Evolutionary conservation across 2,113 vertebrate species (phyloP).

Genomic region (Phodopus roborovskii): DNA sequence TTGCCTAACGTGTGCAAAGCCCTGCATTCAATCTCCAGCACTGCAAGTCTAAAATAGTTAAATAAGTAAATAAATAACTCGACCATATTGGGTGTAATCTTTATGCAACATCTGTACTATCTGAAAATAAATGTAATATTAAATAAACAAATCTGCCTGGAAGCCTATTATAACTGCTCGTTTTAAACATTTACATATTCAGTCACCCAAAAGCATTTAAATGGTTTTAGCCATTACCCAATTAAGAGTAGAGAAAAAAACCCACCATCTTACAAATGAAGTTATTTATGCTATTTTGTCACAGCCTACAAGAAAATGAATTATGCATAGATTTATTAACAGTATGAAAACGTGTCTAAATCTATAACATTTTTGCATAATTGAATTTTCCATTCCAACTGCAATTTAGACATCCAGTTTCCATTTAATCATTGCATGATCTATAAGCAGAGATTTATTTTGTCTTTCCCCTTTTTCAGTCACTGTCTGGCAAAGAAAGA

Average conservation of each 20-base stretch:
- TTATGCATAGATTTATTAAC: constrained; percentile 81
- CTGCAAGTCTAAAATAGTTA: not conserved
- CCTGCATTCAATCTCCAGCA: not conserved
- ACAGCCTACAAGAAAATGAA: constrained; percentile 80
- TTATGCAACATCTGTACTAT: constrained; percentile 65
- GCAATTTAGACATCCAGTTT: constrained; percentile 70
- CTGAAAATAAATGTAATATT: constrained; percentile 73
- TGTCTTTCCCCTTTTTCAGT: constrained; percentile 1
- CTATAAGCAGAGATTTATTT: constrained; percentile 35
- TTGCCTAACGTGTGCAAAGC: not conserved
- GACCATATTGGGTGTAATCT: constrained; percentile 19
- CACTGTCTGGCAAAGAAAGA: not conserved
- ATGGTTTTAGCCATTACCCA: constrained; percentile 73
- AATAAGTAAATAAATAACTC: not conserved
- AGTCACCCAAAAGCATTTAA: constrained; percentile 75
- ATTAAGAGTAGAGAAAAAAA: constrained; percentile 76
- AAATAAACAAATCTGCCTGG: constrained; percentile 75
- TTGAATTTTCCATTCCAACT: constrained; percentile 75
- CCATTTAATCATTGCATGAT: constrained; percentile 76
- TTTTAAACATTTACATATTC: constrained; percentile 78
- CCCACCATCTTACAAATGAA: constrained; percentile 74
- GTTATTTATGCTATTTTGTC: constrained; percentile 77
- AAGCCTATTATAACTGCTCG: constrained; percentile 73
- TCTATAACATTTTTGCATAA: constrained; percentile 71
- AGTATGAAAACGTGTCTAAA: constrained; percentile 75